These are phyloP conservation scores for Fragum whitleyi DNA, from an alignment of 2,888 invertebrate species.

Conservation along the genomic window DNA sequence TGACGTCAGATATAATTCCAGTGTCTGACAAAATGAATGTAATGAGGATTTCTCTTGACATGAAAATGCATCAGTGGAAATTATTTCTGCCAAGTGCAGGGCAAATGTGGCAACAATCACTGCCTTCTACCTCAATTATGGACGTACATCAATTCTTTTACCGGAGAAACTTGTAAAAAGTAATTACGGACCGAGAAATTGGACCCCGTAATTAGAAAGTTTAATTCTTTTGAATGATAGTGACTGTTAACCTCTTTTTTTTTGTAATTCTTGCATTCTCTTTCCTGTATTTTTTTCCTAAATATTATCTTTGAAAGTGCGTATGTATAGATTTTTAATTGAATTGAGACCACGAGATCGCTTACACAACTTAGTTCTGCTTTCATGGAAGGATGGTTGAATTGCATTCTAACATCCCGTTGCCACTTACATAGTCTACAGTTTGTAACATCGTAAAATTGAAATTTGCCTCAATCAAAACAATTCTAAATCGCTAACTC, in stretches of 20 bases:
- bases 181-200: constrained; percentile 4
- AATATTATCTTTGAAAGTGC: too few relatives aligned
- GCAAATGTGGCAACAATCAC: constrained; percentile 2
- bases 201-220: constrained; percentile 4
- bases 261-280: too few relatives aligned
- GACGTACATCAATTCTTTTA: constrained; percentile 4
- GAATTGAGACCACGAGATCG: too few relatives aligned
- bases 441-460: too few relatives aligned
- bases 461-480: too few relatives aligned
- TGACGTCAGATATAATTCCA: constrained; percentile 4
- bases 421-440: too few relatives aligned
- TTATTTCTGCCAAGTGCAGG: constrained; percentile 4
- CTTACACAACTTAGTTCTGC: too few relatives aligned
- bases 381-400: too few relatives aligned
- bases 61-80: not conserved
- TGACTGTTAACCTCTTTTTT: not conserved
- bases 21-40: constrained; percentile 4
- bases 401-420: too few relatives aligned
- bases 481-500: too few relatives aligned
- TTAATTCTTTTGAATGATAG: not conserved
- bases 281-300: too few relatives aligned
- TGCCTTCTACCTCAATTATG: not conserved
- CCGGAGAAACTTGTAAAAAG: constrained; percentile 4
- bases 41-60: not conserved
- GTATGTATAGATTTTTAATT: too few relatives aligned